A percentile compares a stretch with the other conserved stretches of the same genome.
Conservation (phyloP, 2,888 invertebrate species). For the Orchestes rusci region DNA sequence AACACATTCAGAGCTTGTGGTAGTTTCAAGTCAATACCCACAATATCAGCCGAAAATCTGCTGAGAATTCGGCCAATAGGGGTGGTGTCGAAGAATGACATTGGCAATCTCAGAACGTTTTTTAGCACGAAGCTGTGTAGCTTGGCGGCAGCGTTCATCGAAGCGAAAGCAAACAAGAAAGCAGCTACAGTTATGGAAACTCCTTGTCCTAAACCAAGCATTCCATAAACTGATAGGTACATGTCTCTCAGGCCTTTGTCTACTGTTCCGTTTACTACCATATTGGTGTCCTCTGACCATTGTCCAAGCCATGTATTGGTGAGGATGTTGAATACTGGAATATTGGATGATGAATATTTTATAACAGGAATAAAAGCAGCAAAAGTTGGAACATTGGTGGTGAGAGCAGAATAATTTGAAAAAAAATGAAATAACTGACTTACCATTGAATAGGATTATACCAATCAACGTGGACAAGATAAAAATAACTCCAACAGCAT, state of each 20-base stretch:
- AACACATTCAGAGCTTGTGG: conserved; percentile 27
- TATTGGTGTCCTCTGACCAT: conserved; percentile 55
- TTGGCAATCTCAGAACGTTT: conserved; percentile 29
- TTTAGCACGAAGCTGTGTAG: conserved; percentile 32
- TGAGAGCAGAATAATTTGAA: too few species aligned
- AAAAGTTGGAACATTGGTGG: too few species aligned
- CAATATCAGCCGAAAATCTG: conserved; percentile 34
- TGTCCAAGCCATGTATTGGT: conserved; percentile 76
- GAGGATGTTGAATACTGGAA: conserved; percentile 64
- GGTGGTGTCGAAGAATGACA: conserved; percentile 33
- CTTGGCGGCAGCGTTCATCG: conserved; percentile 46
- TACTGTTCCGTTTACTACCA: conserved; percentile 50
- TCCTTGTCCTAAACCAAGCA: conserved; percentile 72
- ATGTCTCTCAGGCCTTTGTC: conserved; percentile 57
- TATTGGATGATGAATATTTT: conserved; percentile 26
- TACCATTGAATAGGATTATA: conserved; percentile 66
- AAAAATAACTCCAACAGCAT: conserved; percentile 60
- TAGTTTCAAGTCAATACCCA: conserved; percentile 31
- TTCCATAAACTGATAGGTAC: conserved; percentile 80
- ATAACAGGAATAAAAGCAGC: too few species aligned
- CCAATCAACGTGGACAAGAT: too few species aligned
- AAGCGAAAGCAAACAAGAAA: too few species aligned
- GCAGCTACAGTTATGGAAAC: too few species aligned
- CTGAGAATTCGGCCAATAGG: conserved; percentile 35
- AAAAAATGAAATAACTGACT: too few species aligned